phyloP scores from a whole-genome alignment of 2,888 invertebrate genomes.

The Orchesellides sinensis region DNA sequence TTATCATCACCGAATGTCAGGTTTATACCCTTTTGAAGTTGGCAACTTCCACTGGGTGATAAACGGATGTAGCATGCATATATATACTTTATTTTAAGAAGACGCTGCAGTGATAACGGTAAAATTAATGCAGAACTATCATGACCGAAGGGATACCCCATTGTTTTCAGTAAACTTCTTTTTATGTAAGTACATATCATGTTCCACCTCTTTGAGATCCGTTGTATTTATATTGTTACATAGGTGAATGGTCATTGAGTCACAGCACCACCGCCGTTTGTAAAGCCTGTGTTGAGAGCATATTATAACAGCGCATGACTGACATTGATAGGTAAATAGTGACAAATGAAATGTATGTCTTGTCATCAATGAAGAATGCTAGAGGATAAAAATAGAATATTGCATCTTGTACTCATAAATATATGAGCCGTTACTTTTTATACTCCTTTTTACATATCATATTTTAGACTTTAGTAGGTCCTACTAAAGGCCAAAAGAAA shows the following conservation, averaged over 20 bases:
- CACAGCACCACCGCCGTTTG: background rate
- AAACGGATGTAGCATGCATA: no score
- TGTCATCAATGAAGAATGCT: background rate
- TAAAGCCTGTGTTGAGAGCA: background rate
- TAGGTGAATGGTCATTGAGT: background rate
- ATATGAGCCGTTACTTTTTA: background rate
- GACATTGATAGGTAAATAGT: slow-evolving; percentile 17
- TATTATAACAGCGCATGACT: background rate
- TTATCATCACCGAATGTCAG: background rate
- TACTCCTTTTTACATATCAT: background rate
- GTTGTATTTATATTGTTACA: background rate
- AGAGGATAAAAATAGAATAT: background rate
- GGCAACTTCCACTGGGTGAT: background rate
- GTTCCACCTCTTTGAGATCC: background rate
- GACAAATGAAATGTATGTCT: slow-evolving; percentile 18
- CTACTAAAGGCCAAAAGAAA: slow-evolving; percentile 18
- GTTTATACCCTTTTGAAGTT: background rate
- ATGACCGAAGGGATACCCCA: slow-evolving; percentile 22
- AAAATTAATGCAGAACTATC: background rate
- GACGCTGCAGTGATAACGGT: slow-evolving; percentile 9
- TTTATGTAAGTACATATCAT: slow-evolving; percentile 11
- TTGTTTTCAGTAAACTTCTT: slow-evolving; percentile 25
- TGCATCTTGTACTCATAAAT: background rate
- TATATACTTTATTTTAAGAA: slow-evolving; percentile 23
- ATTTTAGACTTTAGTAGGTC: slow-evolving; percentile 14